Conservation (phyloP, 1,140 invertebrate genomes). For the Venustaconcha ellipsiformis region DNA sequence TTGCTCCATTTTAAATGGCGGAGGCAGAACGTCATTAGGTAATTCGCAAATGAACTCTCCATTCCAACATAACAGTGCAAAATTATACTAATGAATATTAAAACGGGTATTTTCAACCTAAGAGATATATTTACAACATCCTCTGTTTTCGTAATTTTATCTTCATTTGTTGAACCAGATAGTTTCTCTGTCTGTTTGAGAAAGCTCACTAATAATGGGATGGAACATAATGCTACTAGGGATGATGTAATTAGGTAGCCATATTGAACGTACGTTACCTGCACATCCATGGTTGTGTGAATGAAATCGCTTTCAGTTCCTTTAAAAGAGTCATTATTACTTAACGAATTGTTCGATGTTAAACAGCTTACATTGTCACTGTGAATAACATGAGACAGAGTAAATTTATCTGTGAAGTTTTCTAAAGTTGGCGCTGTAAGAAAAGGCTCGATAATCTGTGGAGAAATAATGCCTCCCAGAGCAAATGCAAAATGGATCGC, state of each 20-base stretch:
- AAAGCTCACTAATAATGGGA: conserved; percentile 36
- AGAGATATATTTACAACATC: conserved; percentile 12
- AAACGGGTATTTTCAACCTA: conserved; percentile 21
- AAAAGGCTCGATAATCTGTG: conserved; percentile 49
- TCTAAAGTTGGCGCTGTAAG: conserved; percentile 19
- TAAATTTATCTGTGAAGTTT: too few species aligned
- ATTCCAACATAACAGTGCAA: conserved; percentile 35
- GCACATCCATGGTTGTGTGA: not conserved
- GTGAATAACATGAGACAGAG: not conserved
- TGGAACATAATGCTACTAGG: conserved; percentile 20
- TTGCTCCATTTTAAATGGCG: conserved; percentile 47
- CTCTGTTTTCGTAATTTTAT: not conserved
- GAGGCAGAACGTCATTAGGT: conserved; percentile 40
- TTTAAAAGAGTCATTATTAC: not conserved
- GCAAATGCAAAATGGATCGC: conserved; percentile 48
- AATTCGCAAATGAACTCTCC: conserved; percentile 45
- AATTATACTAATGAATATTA: conserved; percentile 31
- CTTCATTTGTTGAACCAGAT: not conserved
- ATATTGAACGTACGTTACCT: not conserved
- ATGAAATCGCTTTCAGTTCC: not conserved
- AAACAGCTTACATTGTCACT: not conserved
- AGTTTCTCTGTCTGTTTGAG: conserved; percentile 1
- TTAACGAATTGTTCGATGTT: not conserved
- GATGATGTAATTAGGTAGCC: conserved; percentile 33
- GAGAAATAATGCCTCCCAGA: conserved; percentile 45